phyloP scores from a whole-genome alignment of 2,888 invertebrate genomes.

The Galeopsomyia nigrocyanea region DNA sequence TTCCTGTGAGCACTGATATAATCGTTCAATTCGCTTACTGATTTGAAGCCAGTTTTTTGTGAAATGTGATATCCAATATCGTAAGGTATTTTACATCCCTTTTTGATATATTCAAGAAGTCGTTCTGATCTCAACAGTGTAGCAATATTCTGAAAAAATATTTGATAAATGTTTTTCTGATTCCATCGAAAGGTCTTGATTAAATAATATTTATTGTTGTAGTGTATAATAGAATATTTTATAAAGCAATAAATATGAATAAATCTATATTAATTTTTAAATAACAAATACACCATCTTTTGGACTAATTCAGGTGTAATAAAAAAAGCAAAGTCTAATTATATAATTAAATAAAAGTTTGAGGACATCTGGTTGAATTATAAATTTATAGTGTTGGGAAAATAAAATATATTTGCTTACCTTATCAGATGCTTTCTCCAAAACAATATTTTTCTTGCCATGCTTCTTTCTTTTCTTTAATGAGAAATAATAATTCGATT shows the following conservation, averaged over 20 bases:
- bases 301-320: neutral
- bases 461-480: conserved; percentile 13
- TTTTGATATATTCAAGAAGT: conserved; percentile 29
- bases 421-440: conserved; percentile 39
- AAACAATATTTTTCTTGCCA: conserved; percentile 18
- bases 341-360: no score
- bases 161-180: neutral
- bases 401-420: conserved; percentile 5
- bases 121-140: conserved; percentile 40
- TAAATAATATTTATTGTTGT: no score
- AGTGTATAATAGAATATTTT: no score
- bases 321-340: neutral
- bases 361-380: no score
- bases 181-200: no score
- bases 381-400: no score
- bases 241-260: no score
- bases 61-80: conserved; percentile 33
- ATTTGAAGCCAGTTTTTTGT: conserved; percentile 41
- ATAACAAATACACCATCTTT: neutral
- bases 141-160: conserved; percentile 41
- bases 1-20: conserved; percentile 35
- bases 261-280: neutral
- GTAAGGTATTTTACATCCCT: conserved; percentile 36
- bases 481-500: neutral
- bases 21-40: conserved; percentile 37